Evolutionary conservation across 2,113 vertebrate genomes (phyloP).

Genomic region (Sylvietta virens): DNA sequence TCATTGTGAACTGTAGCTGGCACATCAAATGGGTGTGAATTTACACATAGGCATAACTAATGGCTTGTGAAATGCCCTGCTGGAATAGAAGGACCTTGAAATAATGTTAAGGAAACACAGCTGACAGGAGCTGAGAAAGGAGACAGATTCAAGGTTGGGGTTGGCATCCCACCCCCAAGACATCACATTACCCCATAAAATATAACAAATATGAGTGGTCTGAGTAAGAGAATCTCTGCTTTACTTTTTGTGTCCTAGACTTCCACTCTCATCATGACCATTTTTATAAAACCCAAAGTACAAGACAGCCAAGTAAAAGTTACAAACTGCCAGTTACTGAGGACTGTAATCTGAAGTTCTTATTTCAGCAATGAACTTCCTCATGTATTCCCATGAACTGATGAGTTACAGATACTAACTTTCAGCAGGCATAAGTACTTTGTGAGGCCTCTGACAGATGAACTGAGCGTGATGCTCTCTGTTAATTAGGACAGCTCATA

Average conservation of each 20-base stretch:
- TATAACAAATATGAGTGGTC: background rate
- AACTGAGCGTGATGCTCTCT: background rate
- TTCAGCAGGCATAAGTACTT: background rate
- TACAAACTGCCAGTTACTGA: background rate
- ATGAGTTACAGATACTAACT: background rate
- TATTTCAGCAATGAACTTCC: background rate
- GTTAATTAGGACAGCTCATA: background rate
- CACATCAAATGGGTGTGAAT: background rate
- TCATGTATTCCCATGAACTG: background rate
- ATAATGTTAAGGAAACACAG: slow-evolving; percentile 20
- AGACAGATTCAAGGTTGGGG: background rate
- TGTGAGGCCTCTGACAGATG: background rate
- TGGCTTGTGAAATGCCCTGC: background rate
- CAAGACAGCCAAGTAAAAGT: slow-evolving; percentile 27
- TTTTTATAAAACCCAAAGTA: slow-evolving; percentile 34
- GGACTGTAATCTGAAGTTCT: background rate
- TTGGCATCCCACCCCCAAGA: background rate
- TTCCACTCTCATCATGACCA: background rate
- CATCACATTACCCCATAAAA: background rate
- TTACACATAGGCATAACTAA: background rate
- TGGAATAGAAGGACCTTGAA: background rate
- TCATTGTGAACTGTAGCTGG: background rate
- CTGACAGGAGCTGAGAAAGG: background rate
- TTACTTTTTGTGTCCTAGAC: background rate
- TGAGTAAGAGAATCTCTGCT: background rate